phyloP scores from a whole-genome alignment of 2,113 vertebrate genomes.

The Hyperopisus bebe region DNA sequence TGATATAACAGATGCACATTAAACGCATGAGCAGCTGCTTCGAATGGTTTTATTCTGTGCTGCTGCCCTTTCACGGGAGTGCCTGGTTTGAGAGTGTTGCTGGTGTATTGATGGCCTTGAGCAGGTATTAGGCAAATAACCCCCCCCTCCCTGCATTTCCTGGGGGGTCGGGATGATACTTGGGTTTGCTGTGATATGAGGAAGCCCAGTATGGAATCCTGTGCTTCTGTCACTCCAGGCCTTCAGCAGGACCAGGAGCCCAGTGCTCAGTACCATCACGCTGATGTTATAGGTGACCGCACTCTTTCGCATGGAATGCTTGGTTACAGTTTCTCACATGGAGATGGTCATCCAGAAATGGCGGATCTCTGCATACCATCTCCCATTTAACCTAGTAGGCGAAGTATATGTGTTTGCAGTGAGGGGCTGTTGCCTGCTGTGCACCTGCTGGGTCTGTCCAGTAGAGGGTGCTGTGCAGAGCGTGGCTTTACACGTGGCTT shows the following conservation, averaged over 20 bases:
- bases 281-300: constrained; percentile 64
- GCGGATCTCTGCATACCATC: background rate
- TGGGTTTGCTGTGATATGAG: background rate
- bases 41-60: background rate
- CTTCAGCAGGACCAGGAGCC: constrained; percentile 70
- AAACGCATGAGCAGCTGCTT: background rate
- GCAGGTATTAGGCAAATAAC: background rate
- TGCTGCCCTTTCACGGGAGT: background rate
- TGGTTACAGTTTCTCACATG: constrained; percentile 15
- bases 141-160: background rate
- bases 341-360: background rate
- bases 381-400: background rate
- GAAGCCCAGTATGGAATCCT: background rate
- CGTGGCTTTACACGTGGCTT: background rate
- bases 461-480: constrained; percentile 19
- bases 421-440: background rate
- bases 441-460: constrained; percentile 11
- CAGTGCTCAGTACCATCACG: constrained; percentile 61
- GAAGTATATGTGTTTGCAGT: background rate
- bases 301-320: constrained; percentile 38
- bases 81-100: background rate
- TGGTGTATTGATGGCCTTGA: background rate
- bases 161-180: background rate
- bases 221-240: constrained; percentile 69
- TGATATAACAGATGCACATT: background rate